Base-by-base conservation (phyloP, 2,888 invertebrate species). In the Petrolisthes cinctipes region DNA sequence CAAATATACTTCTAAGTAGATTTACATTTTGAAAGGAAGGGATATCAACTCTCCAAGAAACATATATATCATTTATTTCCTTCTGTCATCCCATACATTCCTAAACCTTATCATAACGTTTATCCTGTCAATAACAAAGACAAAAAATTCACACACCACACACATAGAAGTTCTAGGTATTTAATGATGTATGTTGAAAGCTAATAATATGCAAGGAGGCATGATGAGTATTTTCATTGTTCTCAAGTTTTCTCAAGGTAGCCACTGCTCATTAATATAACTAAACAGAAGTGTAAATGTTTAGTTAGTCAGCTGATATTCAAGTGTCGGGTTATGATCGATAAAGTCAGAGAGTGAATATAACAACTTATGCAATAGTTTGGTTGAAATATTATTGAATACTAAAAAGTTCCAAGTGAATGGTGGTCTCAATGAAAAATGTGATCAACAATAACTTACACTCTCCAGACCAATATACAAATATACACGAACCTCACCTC, bases 381-480 rank as follows among this genome's bases (percentile, higher is more conserved):
- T n/a, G 23, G 37, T 71, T 20, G 68, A 66, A 11, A 71, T 68
- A n/a, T 54, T 76, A 20, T 57, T 57, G 51, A 37, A 68, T 53
- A 82, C 66, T 82, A 53, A 51, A 82, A 61, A 76, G 68, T 61
- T 83, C 54, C 61, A 17, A n/a, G 75, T 54, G 17, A 57, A 76
- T n/a, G 76, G 37, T 83, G 23, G 56, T 57, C 57, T 37, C 14
- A 56, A 7, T 83, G 51, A 79, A 53, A 83, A 6, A 78, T 23
- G 80, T 76, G 23, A 54, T 85, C n/a, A 57, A 83, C 66, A 76
- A 85, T 54, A 51, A 5, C 51, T 37, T 71, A 82, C 78, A 80
- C 71, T 53, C 53, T 79, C 71, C 85, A 80, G 79, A 80, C 79
- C 66, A 80, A 85, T 85, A 80, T 80, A 85, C 83, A 85, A 85